Conservation (phyloP, 2,888 invertebrate species). For the Atethmia centrago region DNA sequence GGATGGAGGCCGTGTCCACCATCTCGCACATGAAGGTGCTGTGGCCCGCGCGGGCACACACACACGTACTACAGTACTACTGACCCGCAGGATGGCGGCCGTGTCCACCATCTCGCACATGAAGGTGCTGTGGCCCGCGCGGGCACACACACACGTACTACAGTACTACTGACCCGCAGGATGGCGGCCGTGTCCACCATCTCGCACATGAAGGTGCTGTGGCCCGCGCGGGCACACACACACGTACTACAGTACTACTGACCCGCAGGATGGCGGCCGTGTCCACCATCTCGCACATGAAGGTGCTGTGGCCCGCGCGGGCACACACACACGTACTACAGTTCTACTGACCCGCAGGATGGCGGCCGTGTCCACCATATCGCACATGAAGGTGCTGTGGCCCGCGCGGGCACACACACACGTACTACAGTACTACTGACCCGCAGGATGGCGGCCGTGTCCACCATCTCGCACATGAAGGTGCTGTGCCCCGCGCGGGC, state of each 20-base stretch:
- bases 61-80: conserved; percentile 22
- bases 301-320: conserved; percentile 98
- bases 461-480: conserved; percentile 99
- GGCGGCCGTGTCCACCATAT: conserved; percentile 99
- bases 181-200: conserved; percentile 99
- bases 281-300: conserved; percentile 99
- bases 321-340: conserved; percentile 80
- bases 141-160: conserved; percentile 89
- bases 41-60: conserved; percentile 95
- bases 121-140: conserved; percentile 98
- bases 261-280: conserved; percentile 97
- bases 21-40: conserved; percentile 99
- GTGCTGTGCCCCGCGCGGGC: conserved; percentile 97
- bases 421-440: conserved; percentile 84
- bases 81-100: conserved; percentile 96
- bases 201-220: conserved; percentile 99
- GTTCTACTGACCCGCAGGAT: conserved; percentile 93
- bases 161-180: conserved; percentile 91
- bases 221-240: conserved; percentile 94
- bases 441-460: conserved; percentile 97
- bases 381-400: conserved; percentile 99
- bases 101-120: conserved; percentile 99
- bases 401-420: conserved; percentile 94
- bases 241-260: conserved; percentile 54
- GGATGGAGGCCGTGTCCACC: conserved; percentile 98